Evolutionary conservation across 2,888 invertebrate genomes (phyloP).

Genomic region (Acanthosepion pharaonis): DNA sequence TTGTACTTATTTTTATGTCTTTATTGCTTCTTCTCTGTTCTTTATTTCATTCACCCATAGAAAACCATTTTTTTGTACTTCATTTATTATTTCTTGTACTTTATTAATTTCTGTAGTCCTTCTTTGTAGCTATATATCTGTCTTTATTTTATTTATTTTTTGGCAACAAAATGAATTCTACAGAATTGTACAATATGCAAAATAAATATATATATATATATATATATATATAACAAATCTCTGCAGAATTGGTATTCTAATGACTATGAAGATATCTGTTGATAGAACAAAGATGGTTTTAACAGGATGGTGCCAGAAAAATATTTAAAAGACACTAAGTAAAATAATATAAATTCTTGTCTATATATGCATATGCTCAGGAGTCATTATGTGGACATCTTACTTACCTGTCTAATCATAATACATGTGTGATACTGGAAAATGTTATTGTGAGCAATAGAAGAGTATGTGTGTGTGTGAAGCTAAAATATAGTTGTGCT

Average conservation of each 20-base stretch:
- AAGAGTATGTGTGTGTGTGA: not conserved
- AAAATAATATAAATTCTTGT: slow-evolving; percentile 2
- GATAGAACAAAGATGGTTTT: slow-evolving; percentile 2
- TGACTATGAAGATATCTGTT: slow-evolving; percentile 21
- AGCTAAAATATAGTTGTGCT: not conserved
- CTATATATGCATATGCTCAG: not conserved
- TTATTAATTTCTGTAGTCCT: not conserved
- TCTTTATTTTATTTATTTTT: not conserved
- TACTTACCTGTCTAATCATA: not conserved
- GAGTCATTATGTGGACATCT: not conserved
- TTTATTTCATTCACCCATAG: not conserved
- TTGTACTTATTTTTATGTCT: not conserved
- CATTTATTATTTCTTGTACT: not conserved
- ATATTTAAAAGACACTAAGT: not conserved
- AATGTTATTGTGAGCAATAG: not conserved
- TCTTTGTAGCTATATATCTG: not conserved
- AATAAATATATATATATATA: not conserved
- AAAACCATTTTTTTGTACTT: not conserved
- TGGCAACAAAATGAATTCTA: not conserved
- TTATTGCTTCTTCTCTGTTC: not conserved
- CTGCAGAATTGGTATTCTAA: not conserved
- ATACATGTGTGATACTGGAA: not conserved
- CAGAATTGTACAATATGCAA: slow-evolving; percentile 7
- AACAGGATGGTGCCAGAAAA: not conserved
- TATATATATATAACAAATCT: not conserved